Evolutionary conservation across 2,888 invertebrate species (phyloP), one percentile per base, ranked within the genome.

Genomic region (Nemotelus pantherinus): DNA sequence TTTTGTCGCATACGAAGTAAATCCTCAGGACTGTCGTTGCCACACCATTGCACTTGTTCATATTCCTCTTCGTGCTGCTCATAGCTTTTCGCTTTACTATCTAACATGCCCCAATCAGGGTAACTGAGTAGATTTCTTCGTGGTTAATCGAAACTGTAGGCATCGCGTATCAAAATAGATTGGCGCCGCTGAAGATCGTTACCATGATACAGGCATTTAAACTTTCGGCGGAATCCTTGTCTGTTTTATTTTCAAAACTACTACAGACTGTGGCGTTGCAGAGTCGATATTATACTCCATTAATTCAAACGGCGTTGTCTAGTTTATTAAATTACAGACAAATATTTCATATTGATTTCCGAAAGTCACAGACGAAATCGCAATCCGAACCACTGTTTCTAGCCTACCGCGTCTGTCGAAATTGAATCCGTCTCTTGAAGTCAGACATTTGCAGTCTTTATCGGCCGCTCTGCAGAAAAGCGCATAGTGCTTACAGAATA

Each of bases 261-360:
- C 91, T 75, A 96, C 94, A 76, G 94, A 93, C 82, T 91, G 90
- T 82, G 91, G 90, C 79, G 94, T 95, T 25, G 91, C 90, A 80
- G 93, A 91, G 88, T 98, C 98, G 43, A 97, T 93, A 84, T 96
- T 96, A 86, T 98, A 98, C 77, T 96, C 95, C 90, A 98, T 92
- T 77, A 25, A 25, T 25, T 25, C 25, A 25, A 25, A 25, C 25
- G 25, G 25, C 25, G 25, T 25, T 25, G 25, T 25, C 25, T 25
- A 25, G 25, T 25, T 25, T 25, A 25, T 25, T 25, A 25, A 25
- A 25, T 25, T 25, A 25, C 25, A 25, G 25, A 25, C 25, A 25
- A 25, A 25, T 25, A 25, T 25, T 25, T 25, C 25, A 25, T 25
- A 25, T 25, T 25, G 25, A 25, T 25, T 25, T 25, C 25, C 25